These are phyloP conservation scores for Microtus oregoni DNA, from an alignment of 2,113 vertebrate species.

Conservation along the genomic window DNA sequence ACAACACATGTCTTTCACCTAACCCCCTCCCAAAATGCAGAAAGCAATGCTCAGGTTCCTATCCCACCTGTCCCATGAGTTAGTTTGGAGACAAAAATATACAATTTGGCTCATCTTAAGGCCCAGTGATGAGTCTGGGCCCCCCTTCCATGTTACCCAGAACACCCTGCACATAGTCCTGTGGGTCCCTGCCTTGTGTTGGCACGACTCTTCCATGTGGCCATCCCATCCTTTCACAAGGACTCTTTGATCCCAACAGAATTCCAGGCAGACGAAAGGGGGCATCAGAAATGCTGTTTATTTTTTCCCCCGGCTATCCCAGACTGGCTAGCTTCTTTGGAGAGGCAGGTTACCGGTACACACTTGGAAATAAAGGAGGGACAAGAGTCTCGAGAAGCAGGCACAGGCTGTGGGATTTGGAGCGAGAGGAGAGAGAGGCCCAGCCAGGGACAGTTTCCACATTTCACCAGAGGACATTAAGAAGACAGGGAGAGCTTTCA, in stretches of 20 bases:
- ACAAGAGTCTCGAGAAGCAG: background rate
- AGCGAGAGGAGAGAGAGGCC: background rate
- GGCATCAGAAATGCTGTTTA: constrained; percentile 71
- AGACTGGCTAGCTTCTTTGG: background rate
- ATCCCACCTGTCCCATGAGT: background rate
- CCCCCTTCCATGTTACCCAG: background rate
- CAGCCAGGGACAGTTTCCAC: background rate
- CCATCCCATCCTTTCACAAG: too few relatives aligned
- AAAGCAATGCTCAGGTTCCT: accelerated
- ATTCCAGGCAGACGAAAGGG: constrained; percentile 6
- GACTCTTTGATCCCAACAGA: constrained; percentile 24
- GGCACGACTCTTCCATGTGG: background rate
- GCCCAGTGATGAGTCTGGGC: background rate
- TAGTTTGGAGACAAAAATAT: background rate
- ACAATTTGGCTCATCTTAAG: background rate
- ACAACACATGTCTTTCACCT: too few relatives aligned
- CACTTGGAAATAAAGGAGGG: background rate
- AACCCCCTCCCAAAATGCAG: accelerated
- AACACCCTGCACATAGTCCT: background rate
- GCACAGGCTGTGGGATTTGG: background rate
- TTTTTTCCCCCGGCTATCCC: background rate
- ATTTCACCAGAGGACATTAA: background rate
- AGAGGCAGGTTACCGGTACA: background rate
- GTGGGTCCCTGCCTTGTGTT: background rate
- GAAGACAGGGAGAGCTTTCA: background rate